Base-by-base conservation (phyloP, 1,140 invertebrate species). In the Harlomillsia oculata region DNA sequence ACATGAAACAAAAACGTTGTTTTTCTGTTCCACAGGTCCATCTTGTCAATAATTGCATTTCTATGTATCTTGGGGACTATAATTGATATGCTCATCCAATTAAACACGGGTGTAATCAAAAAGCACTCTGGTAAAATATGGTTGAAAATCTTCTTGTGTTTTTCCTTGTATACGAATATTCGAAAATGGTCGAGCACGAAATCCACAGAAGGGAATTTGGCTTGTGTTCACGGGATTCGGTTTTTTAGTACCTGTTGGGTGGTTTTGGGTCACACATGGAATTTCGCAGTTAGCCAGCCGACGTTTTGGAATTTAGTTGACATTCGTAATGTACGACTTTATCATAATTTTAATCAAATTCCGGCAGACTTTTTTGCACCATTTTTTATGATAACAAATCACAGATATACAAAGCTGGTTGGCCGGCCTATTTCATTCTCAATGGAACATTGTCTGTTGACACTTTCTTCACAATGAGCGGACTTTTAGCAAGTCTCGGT, bases 211-310 rank as follows among this genome's bases (percentile, higher is more conserved):
- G 65, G 60, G 5, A 60, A 62, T 48, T 51, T 70, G 1, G 53
- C 53, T 18, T 67, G 64, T 56, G 16, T 74, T 25, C 68, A 74
- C 53, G 71, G 72, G 16, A 68, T 73, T 32, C 61, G 72, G 8
- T 73, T 76, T 25, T 51, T 77, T 14, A 72, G 72, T 48, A 75
- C 75, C 68, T 64, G 66, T 1, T 78, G 76, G 76, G 73, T 78
- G 5, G 68, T 78, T 18, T 59, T 76, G 1, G 75, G 72, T 5
- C 76, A 78, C 59, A 68, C 71, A 5, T 70, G 26, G 65, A 74
- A 77, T 58, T 73, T 80, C 61, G 72, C 80, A 34, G 67, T 83
- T 0, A 69, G 16, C 26, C 29, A 21, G 5, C 28, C 46, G 8
- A 25, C 14, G 8, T 25, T 37, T 20, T 55, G 53, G 53, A 55